These are phyloP conservation scores for Lathronympha strigana DNA, from an alignment of 2,888 invertebrate genomes.

Conservation along the genomic window DNA sequence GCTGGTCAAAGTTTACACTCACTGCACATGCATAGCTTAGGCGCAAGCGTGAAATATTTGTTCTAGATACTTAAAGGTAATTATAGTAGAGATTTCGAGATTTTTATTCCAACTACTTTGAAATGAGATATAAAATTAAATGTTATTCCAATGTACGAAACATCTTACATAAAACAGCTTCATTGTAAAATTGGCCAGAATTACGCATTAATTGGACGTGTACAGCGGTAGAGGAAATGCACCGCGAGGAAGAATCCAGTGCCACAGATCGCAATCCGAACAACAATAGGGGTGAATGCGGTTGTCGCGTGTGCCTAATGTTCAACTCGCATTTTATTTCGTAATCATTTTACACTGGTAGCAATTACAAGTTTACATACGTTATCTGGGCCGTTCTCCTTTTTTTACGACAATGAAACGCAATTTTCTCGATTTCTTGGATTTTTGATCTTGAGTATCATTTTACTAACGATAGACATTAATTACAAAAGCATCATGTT, in stretches of 20 bases:
- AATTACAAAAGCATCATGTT: no score
- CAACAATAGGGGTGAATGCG: slow-evolving; percentile 28
- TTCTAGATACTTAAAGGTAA: no score
- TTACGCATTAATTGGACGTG: not conserved
- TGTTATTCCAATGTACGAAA: no score
- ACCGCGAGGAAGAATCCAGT: slow-evolving; percentile 20
- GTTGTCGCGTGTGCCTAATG: not conserved
- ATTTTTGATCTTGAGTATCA: no score
- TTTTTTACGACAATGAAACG: no score
- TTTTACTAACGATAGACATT: no score
- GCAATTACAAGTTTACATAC: not conserved
- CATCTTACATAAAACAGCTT: not conserved
- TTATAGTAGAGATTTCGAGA: no score
- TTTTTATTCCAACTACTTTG: not conserved
- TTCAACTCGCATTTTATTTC: not conserved
- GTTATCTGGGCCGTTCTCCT: no score
- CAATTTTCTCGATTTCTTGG: no score
- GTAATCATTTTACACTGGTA: slow-evolving; percentile 10
- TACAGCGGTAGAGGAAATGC: slow-evolving; percentile 23
- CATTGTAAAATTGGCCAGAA: not conserved
- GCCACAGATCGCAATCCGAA: slow-evolving; percentile 24
- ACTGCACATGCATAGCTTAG: no score
- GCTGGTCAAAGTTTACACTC: slow-evolving; percentile 3
- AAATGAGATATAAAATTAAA: no score
- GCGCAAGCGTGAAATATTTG: no score